Base-by-base conservation (phyloP, 30 jellyfish, hydroid and myxozoan genomes). In the Aurelia coerulea region DNA sequence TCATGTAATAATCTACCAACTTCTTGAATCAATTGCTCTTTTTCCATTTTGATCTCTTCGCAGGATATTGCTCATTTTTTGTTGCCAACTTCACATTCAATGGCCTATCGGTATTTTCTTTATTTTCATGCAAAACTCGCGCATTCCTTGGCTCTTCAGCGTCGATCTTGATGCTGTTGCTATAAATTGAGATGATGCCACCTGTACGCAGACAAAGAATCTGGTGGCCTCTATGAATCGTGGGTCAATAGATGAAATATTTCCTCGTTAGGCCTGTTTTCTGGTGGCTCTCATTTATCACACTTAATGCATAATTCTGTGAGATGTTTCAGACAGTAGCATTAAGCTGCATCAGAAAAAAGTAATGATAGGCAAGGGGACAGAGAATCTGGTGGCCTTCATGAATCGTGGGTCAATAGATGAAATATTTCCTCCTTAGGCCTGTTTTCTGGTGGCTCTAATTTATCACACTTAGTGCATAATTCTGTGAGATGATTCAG, bases 111-210 rank as follows among this genome's bases (percentile, higher is more conserved):
- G 70, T 60, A n/a, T 60, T n/a, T 16, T n/a, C 35, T 17, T 60
- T 60, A 60, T 4, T 17, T 9, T 2, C 58, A 31, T 2, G 73
- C 33, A 70, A 37, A 10, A 56, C 52, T 19, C 35, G 71, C 68
- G 68, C 62, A 74, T 68, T 9, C 41, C 62, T 49, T 65, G 0
- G 19, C 17, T 16, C n/a, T 0, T 60, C 1, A 32, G 92, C 92
- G 92, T 83, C 92, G 59, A 8, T 19, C 42, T 46, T 0, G 62
- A 10, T 50, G 35, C 59, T 11, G 88, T 23, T 84, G 87, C 92
- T 58, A 83, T 65, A 83, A 84, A 73, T 75, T 65, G 66, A 32
- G 81, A 73, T 84, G 93, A 84, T 84, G 88, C 93, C 93, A 84
- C 93, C 93, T 80, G 93, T 74, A 46, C 58, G 19, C 10, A 62